These are phyloP conservation scores for Manis pentadactyla DNA, from an alignment of 2,797 vertebrate genomes.

Conservation along the genomic window DNA sequence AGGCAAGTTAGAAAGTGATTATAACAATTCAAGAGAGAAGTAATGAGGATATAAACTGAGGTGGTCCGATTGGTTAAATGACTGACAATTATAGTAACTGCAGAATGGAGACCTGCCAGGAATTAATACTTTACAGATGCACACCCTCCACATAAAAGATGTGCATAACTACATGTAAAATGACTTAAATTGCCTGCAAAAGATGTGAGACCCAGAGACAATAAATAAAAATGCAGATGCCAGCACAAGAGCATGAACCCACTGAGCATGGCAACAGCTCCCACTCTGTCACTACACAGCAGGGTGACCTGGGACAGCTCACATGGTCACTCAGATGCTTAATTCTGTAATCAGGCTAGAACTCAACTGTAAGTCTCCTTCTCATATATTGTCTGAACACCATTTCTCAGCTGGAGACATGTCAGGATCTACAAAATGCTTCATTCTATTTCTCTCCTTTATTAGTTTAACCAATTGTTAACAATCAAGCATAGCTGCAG, in stretches of 20 bases:
- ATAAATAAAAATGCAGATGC: background rate
- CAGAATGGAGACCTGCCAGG: rapidly evolving
- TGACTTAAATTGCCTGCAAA: background rate
- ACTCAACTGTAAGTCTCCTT: rapidly evolving
- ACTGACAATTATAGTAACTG: rapidly evolving
- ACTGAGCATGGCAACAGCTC: background rate
- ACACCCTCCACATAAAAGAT: background rate
- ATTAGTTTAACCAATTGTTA: background rate
- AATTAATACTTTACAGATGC: rapidly evolving
- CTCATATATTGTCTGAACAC: background rate
- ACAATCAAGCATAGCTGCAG: background rate
- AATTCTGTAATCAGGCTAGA: background rate
- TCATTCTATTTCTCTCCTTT: background rate
- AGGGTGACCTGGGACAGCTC: background rate
- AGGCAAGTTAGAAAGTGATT: background rate
- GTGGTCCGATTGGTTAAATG: too few species aligned
- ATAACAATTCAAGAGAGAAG: background rate
- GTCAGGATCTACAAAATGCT: background rate
- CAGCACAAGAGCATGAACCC: rapidly evolving
- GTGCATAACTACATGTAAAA: background rate
- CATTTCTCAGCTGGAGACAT: background rate
- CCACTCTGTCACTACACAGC: background rate
- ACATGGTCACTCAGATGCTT: background rate
- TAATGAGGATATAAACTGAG: background rate
- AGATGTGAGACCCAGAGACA: background rate